Evolutionary conservation across 2,797 vertebrate genomes (phyloP).

Genomic region (Hyperoplus lanceolatus): DNA sequence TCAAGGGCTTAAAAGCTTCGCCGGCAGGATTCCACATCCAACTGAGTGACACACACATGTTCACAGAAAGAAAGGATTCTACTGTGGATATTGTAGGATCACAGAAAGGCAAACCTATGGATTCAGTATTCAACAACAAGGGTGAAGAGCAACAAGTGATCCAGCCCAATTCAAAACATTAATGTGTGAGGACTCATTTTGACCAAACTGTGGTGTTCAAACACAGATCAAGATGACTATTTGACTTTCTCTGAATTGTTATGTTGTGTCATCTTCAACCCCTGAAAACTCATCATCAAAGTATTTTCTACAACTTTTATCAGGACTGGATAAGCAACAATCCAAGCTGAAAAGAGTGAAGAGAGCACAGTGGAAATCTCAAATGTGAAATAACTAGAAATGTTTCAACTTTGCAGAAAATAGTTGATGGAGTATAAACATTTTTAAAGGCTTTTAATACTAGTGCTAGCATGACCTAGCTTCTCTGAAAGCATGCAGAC

Average conservation of each 20-base stretch:
- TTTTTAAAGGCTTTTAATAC: background rate
- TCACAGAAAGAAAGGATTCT: constrained; percentile 15
- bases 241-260: background rate
- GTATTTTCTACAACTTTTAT: background rate
- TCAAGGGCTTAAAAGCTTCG: constrained; percentile 53
- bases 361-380: background rate
- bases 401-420: background rate
- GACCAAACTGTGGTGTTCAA: constrained; percentile 6
- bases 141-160: constrained; percentile 3
- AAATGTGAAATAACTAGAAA: background rate
- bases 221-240: constrained; percentile 4
- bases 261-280: background rate
- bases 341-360: background rate
- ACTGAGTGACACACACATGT: constrained; percentile 40
- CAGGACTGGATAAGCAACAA: background rate
- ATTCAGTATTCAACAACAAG: constrained; percentile 11
- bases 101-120: constrained; percentile 4
- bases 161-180: background rate
- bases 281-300: background rate
- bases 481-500: background rate
- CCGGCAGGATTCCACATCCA: constrained; percentile 51
- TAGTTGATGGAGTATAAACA: background rate
- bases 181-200: background rate
- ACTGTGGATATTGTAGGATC: constrained; percentile 13
- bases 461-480: background rate